A percentile compares a stretch with the other conserved stretches of the same genome.
These are phyloP conservation scores for Magallana gigas DNA, from an alignment of 1,140 invertebrate genomes.

Conservation along the genomic window DNA sequence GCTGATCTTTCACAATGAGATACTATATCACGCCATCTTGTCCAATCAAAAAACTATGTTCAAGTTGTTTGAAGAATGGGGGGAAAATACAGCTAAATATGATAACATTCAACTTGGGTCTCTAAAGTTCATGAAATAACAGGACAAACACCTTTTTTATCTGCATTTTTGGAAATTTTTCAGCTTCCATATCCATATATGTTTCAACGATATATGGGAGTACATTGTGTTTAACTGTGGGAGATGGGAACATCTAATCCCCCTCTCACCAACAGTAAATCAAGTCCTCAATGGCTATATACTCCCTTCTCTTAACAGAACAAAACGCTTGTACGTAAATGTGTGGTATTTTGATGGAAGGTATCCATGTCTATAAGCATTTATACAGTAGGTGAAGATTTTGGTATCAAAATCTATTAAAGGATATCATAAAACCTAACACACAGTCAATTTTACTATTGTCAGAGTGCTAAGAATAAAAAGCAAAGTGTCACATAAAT, in stretches of 20 bases:
- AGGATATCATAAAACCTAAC: constrained; percentile 25
- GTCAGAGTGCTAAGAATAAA: not conserved
- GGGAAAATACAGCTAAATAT: constrained; percentile 3
- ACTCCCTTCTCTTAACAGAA: not conserved
- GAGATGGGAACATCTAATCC: not conserved
- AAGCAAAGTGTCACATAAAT: constrained; percentile 21
- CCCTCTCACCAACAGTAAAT: constrained; percentile 2
- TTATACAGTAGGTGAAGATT: constrained; percentile 11
- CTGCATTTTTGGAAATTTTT: constrained; percentile 26
- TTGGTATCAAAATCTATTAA: not conserved
- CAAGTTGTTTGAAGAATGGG: not conserved
- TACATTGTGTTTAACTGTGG: not conserved
- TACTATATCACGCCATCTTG: constrained; percentile 21
- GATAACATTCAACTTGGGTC: constrained; percentile 31
- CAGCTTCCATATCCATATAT: constrained; percentile 24
- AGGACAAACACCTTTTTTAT: constrained; percentile 14
- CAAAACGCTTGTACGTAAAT: constrained; percentile 15
- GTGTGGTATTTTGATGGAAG: constrained; percentile 12
- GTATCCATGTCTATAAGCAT: not conserved
- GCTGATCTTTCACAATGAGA: constrained; percentile 32
- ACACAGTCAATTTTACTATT: not conserved
- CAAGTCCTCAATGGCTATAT: not conserved
- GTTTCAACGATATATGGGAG: constrained; percentile 11
- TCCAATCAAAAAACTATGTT: constrained; percentile 14
- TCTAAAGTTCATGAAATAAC: not conserved